Conservation (phyloP, 35 echinoderm and acorn worm species). For the Eucidaris tribuloides region DNA sequence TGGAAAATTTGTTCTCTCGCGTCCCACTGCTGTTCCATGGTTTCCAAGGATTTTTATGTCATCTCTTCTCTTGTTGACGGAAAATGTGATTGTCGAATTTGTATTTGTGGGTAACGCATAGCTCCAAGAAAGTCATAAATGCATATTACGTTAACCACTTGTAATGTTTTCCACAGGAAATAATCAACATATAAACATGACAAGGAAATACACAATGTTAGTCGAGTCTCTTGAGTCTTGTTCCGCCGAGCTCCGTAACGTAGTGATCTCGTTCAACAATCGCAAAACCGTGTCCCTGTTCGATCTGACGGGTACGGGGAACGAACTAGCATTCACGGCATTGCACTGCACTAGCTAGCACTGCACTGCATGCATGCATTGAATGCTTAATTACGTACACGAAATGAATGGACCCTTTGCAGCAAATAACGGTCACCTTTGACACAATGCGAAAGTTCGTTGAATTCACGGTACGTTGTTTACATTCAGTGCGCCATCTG, state of each 20-base stretch:
- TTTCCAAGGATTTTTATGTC: no score
- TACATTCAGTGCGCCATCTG: no score
- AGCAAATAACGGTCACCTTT: conserved; percentile 17
- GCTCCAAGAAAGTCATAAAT: neutral
- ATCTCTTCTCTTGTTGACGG: neutral
- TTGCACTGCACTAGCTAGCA: no score
- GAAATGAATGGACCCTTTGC: neutral
- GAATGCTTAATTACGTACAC: neutral
- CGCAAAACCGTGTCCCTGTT: neutral
- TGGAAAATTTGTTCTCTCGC: conserved; percentile 74
- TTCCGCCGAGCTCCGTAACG: no score
- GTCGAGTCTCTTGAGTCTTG: no score
- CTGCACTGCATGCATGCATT: neutral
- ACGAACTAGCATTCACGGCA: neutral
- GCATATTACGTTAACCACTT: neutral
- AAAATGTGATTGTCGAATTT: neutral
- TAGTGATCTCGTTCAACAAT: neutral
- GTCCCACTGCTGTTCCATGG: conserved; percentile 75
- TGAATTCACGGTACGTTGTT: no score
- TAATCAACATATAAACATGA: no score
- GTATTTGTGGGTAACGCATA: neutral
- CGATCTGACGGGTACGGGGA: neutral
- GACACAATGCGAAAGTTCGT: neutral
- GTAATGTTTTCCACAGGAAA: neutral
- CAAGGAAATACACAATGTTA: no score